These are phyloP conservation scores for Apoda limacodes DNA, from an alignment of 2,888 invertebrate species.

Conservation along the genomic window DNA sequence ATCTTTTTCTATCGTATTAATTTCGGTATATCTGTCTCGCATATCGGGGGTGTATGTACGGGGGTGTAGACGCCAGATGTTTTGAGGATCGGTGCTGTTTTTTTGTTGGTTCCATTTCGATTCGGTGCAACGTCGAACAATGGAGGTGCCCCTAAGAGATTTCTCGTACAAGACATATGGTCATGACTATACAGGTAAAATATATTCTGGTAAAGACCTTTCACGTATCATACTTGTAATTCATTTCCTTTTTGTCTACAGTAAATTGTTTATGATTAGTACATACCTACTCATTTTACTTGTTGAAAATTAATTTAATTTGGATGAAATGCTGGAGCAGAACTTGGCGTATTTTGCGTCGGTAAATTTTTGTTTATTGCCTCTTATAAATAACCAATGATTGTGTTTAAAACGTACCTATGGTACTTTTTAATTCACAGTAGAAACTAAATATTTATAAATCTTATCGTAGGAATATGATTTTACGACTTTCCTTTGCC, in stretches of 20 bases:
- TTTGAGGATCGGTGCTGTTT: slow-evolving; percentile 27
- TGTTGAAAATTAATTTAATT: no score
- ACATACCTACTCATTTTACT: no score
- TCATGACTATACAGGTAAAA: slow-evolving; percentile 26
- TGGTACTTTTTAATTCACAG: no score
- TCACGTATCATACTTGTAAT: slow-evolving; percentile 8
- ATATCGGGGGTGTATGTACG: slow-evolving; percentile 31
- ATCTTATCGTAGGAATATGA: no score
- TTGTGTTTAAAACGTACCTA: no score
- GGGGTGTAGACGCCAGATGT: slow-evolving; percentile 47
- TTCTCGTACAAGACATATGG: slow-evolving; percentile 25
- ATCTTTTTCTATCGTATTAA: slow-evolving; percentile 17
- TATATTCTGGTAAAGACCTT: slow-evolving; percentile 29
- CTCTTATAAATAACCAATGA: no score
- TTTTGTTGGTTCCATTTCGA: slow-evolving; percentile 24
- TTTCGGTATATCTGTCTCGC: slow-evolving; percentile 22
- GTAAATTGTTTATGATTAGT: no score
- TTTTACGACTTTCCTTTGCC: no score
- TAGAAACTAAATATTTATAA: no score
- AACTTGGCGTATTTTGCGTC: no score
- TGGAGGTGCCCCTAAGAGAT: slow-evolving; percentile 25
- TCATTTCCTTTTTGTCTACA: slow-evolving; percentile 18
- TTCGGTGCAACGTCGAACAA: slow-evolving; percentile 38
- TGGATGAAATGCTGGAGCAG: no score
- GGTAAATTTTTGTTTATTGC: no score